Evolutionary conservation across 1,140 invertebrate species (phyloP).

Genomic region (Formica exsecta): DNA sequence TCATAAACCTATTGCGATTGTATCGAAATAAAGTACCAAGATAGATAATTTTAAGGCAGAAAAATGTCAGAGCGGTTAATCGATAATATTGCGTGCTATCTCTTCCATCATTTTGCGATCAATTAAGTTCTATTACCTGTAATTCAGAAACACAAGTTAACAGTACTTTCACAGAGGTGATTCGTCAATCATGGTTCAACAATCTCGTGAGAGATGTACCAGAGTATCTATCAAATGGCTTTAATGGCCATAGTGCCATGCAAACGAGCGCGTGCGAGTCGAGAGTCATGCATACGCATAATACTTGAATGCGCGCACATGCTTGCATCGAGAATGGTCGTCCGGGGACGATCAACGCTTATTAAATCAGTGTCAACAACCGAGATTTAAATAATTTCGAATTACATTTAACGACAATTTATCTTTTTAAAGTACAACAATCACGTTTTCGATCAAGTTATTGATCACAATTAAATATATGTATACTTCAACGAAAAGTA

Average conservation of each 20-base stretch:
- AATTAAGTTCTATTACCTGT: conserved; percentile 12
- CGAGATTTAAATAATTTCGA: conserved; percentile 52
- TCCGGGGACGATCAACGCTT: conserved; percentile 70
- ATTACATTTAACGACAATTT: not conserved
- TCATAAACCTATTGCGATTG: not conserved
- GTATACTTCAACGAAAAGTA: not conserved
- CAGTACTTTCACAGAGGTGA: conserved; percentile 11
- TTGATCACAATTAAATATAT: not conserved
- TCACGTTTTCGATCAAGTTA: not conserved
- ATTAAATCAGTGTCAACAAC: conserved; percentile 74
- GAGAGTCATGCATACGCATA: conserved; percentile 60
- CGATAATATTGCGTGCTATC: not conserved
- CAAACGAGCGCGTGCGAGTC: conserved; percentile 41
- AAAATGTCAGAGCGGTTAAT: not conserved
- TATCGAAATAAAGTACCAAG: not conserved
- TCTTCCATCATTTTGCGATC: not conserved
- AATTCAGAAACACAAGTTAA: conserved; percentile 1
- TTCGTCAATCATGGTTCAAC: conserved; percentile 65
- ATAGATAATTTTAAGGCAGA: not conserved
- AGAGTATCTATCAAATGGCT: conserved; percentile 48
- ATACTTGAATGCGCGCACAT: conserved; percentile 64
- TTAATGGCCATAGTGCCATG: conserved; percentile 20
- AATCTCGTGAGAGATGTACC: conserved; percentile 24
- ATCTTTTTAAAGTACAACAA: not conserved
- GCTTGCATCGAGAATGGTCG: conserved; percentile 52